Base-by-base conservation (phyloP, 2,888 invertebrate species). In the Ornithoptera alexandrae region DNA sequence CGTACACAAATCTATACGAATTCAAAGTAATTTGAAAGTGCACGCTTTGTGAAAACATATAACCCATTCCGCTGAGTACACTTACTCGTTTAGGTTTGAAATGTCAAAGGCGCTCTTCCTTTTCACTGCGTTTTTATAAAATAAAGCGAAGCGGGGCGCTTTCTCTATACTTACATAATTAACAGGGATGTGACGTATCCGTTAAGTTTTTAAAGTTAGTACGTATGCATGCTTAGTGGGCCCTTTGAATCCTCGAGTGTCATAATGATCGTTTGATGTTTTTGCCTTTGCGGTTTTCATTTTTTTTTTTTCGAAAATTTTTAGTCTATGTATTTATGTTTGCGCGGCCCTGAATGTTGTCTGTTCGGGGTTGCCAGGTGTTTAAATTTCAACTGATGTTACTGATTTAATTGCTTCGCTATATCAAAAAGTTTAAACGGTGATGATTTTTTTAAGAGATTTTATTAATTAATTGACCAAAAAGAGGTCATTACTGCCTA, bases 51-150 rank as follows among this genome's bases (percentile, higher is more conserved):
- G 67, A 85, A 84, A 85, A 84, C 85, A 83, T 81, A 81, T 82
- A 70, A 82, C 81, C 75, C 78, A 81, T 81, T 80, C 77, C 78
- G 72, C 74, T 17, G 74, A 88, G 88, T 73, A 81, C 84, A 71
- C 87, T 90, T 70, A 70, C 73, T 62, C 70, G 78, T 78, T 80
- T 83, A 83, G 84, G 79, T 86, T 80, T 81, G 80, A 82, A 81
- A 83, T 84, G 82, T 89, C 90, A 90, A 91, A 91, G 90, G 80
- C 72, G 77, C 85, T 89, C 89, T 88, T 91, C 90, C 90, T 89
- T 88, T 91, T 90, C 86, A 90, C 83, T 84, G 83, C 81, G 80
- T 84, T 87, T 82, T 84, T 79, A 78, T 84, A 83, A 81, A 78
- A 82, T 81, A 81, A 83, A 81, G 81, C 75, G 73, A 77, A 79